phyloP scores from a whole-genome alignment of 2,113 vertebrate genomes.

The Apodemus sylvaticus region DNA sequence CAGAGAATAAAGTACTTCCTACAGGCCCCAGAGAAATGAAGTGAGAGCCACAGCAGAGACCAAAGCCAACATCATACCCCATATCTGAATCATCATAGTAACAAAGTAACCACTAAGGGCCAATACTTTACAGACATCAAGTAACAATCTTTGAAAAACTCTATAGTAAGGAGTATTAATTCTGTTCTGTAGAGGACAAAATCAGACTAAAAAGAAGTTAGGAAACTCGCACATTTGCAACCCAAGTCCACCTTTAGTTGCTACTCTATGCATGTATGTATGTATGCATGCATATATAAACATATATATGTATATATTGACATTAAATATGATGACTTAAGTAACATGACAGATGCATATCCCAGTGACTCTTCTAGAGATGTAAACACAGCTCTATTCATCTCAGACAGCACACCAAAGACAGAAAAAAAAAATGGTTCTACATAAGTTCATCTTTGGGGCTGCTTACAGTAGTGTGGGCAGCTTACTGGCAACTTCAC shows the following conservation, averaged over 20 bases:
- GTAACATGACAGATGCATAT: background rate
- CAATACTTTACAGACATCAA: background rate
- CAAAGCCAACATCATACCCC: background rate
- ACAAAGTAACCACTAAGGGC: background rate
- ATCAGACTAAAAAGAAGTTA: background rate
- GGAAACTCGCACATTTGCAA: background rate
- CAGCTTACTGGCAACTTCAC: no score
- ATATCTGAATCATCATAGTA: background rate
- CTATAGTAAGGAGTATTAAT: background rate
- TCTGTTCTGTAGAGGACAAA: slow-evolving; percentile 4
- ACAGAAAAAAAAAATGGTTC: background rate
- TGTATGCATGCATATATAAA: no score
- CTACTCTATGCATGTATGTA: no score
- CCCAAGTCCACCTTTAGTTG: background rate
- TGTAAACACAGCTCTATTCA: background rate
- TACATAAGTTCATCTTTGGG: background rate
- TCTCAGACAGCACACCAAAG: background rate
- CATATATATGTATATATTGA: background rate
- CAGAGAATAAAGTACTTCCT: background rate
- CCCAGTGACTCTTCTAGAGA: background rate
- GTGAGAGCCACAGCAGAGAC: background rate
- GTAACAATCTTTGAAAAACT: slow-evolving; percentile 1
- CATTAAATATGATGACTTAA: background rate
- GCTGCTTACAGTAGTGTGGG: background rate
- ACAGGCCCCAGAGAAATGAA: background rate